Percentiles rank a stretch among this genome's conserved stretches.
These are phyloP conservation scores for Rhodeus uyekii DNA, from an alignment of 2,797 vertebrate genomes.

Conservation along the genomic window DNA sequence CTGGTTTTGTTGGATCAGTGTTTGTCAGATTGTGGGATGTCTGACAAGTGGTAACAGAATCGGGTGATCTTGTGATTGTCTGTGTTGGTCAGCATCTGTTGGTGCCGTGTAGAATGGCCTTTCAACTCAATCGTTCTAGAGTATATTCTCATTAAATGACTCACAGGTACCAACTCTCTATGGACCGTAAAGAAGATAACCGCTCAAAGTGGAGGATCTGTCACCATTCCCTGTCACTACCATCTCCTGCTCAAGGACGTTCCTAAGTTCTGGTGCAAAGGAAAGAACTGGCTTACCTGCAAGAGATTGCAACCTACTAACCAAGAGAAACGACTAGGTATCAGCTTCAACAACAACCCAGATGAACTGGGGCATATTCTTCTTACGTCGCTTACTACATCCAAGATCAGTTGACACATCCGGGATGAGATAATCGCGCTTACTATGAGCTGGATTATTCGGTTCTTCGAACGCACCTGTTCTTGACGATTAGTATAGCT, in stretches of 20 bases:
- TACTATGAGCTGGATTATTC: no score
- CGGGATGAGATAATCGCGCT: no score
- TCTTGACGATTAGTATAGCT: no score
- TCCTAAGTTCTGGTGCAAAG: constrained; percentile 57
- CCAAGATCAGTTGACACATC: no score
- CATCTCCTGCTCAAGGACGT: constrained; percentile 16
- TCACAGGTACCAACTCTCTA: constrained; percentile 24
- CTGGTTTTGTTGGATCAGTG: no score
- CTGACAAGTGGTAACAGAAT: no score
- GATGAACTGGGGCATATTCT: no score
- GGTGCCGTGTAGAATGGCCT: neutral
- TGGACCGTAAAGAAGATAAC: constrained; percentile 50
- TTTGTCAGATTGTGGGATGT: no score
- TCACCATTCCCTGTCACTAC: constrained; percentile 57
- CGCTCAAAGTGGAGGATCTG: constrained; percentile 5
- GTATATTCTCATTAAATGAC: neutral
- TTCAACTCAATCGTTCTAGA: neutral
- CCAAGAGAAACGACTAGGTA: neutral
- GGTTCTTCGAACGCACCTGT: no score
- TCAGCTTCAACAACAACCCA: constrained; percentile 44
- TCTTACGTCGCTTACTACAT: no score
- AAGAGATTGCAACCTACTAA: neutral
- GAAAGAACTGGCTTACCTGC: constrained; percentile 42
- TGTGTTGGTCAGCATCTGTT: neutral
- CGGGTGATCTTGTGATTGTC: no score